phyloP scores from a whole-genome alignment of 2,797 vertebrate genomes.

The Ambastaia sidthimunki region DNA sequence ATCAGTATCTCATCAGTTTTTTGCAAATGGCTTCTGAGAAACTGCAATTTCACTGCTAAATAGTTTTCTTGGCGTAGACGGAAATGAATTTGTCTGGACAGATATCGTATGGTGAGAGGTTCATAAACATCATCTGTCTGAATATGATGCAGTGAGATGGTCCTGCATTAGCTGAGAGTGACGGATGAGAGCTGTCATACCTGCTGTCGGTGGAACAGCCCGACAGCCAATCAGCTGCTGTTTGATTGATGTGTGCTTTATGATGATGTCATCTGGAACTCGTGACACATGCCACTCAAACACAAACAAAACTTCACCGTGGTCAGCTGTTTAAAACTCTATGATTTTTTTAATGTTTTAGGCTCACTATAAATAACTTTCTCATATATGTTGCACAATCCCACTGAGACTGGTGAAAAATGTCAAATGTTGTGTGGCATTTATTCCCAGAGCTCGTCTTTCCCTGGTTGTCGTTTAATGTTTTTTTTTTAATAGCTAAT shows the following conservation, averaged over 20 bases:
- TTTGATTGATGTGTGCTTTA: conserved; percentile 43
- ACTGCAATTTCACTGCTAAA: background rate
- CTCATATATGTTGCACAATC: too few relatives aligned
- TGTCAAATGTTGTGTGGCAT: too few relatives aligned
- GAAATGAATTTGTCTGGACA: background rate
- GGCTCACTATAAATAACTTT: too few relatives aligned
- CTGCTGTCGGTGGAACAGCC: conserved; percentile 34
- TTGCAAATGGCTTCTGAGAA: background rate
- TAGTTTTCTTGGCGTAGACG: background rate
- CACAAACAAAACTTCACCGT: conserved; percentile 4
- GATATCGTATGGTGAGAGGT: conserved; percentile 15
- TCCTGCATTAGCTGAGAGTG: conserved; percentile 25
- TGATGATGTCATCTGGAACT: conserved; percentile 39
- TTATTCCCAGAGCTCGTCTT: too few relatives aligned
- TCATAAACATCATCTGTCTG: conserved; percentile 35
- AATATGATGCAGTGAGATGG: conserved; percentile 29
- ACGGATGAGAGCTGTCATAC: conserved; percentile 48
- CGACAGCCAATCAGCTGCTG: background rate
- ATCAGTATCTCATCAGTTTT: background rate
- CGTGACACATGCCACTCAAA: conserved; percentile 39
- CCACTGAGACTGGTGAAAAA: too few relatives aligned
- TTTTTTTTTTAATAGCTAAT: background rate
- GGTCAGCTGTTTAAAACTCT: background rate
- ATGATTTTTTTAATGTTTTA: background rate
- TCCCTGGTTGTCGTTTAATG: background rate